Evolutionary conservation across 2,797 vertebrate genomes (phyloP).

Genomic region (Sebastiscus tertius): DNA sequence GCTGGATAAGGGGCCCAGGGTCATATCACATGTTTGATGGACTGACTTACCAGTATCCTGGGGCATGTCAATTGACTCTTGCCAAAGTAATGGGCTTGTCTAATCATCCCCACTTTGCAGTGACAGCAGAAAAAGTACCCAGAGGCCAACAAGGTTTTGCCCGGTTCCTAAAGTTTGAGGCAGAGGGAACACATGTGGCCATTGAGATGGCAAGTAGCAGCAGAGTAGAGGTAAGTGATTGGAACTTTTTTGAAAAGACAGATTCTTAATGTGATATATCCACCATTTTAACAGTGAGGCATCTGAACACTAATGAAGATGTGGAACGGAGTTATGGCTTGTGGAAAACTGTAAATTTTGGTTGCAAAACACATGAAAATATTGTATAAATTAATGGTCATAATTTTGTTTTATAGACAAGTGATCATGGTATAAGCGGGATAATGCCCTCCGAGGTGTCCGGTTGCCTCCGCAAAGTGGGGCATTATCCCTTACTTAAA

Average conservation of each 20-base stretch:
- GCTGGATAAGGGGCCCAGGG: slow-evolving; percentile 60
- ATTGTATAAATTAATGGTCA: too few relatives aligned
- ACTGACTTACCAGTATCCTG: slow-evolving; percentile 69
- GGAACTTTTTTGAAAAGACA: not conserved
- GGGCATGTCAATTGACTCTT: slow-evolving; percentile 72
- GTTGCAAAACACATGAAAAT: too few relatives aligned
- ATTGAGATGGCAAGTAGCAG: slow-evolving; percentile 49
- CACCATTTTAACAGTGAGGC: not conserved
- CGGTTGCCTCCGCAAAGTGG: not conserved
- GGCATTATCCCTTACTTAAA: not conserved
- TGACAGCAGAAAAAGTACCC: slow-evolving; percentile 67
- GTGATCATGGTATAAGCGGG: too few relatives aligned
- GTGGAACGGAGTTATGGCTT: too few relatives aligned
- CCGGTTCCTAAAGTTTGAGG: slow-evolving; percentile 63
- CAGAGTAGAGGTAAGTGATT: slow-evolving; percentile 58
- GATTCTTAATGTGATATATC: too few relatives aligned
- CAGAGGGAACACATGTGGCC: slow-evolving; percentile 53
- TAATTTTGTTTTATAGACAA: too few relatives aligned
- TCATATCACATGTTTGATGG: slow-evolving; percentile 78
- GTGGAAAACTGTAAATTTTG: too few relatives aligned
- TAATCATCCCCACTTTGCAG: slow-evolving; percentile 42
- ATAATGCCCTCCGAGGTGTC: too few relatives aligned
- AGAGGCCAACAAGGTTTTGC: slow-evolving; percentile 47
- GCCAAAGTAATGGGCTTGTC: slow-evolving; percentile 59
- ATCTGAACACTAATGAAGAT: too few relatives aligned